Percentiles rank a stretch among this genome's conserved stretches.
These are phyloP conservation scores for Dendrolimus kikuchii DNA, from an alignment of 1,140 invertebrate genomes.

Conservation along the genomic window DNA sequence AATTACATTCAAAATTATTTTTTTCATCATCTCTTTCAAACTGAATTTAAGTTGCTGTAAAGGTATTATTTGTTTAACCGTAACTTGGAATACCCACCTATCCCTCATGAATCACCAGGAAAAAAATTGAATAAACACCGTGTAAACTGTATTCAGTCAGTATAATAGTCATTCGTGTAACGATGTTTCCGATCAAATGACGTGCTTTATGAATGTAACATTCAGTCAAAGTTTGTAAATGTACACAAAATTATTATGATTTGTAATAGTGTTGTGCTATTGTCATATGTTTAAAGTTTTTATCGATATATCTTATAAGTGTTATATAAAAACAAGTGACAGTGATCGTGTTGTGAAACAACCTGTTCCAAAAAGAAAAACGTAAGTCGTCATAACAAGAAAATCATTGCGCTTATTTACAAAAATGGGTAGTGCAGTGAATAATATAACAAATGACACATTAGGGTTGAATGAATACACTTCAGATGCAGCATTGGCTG, in stretches of 20 bases:
- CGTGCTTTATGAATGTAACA: slow-evolving; percentile 11
- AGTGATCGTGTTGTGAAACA: slow-evolving; percentile 17
- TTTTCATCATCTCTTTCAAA: too few species aligned
- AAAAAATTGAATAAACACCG: slow-evolving; percentile 18
- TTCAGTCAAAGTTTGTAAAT: slow-evolving; percentile 18
- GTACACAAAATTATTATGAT: slow-evolving; percentile 1
- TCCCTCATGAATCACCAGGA: slow-evolving; percentile 25
- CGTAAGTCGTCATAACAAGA: too few species aligned
- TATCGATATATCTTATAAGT: neutral
- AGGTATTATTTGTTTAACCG: too few species aligned
- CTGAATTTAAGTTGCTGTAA: too few species aligned
- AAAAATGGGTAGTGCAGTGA: slow-evolving; percentile 8
- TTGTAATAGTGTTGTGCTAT: too few species aligned
- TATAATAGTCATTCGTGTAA: slow-evolving; percentile 17
- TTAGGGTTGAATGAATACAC: slow-evolving; percentile 20
- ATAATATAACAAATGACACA: slow-evolving; percentile 21
- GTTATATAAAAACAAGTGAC: neutral
- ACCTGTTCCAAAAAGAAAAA: slow-evolving; percentile 2
- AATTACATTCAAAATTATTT: too few species aligned
- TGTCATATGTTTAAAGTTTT: too few species aligned
- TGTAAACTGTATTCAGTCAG: slow-evolving; percentile 11
- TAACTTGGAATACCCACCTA: slow-evolving; percentile 7
- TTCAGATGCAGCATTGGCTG: slow-evolving; percentile 35
- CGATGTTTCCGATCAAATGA: slow-evolving; percentile 18
- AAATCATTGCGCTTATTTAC: too few species aligned